phyloP scores from a whole-genome alignment of 2,113 vertebrate genomes.

The Malaclemys terrapin region DNA sequence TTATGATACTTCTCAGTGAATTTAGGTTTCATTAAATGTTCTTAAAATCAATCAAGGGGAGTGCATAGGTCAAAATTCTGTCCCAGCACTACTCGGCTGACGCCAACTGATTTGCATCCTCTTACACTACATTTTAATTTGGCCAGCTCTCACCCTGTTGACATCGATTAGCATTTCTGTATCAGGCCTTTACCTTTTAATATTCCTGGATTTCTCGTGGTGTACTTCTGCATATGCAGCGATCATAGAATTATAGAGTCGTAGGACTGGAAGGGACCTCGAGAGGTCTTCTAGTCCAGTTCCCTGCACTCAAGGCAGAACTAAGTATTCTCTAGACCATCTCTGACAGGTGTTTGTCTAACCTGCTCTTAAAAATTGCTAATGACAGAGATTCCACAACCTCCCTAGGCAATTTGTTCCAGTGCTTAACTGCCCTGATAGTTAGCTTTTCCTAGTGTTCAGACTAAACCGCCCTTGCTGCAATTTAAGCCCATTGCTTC shows the following conservation, averaged over 20 bases:
- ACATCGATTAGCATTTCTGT: too few species aligned
- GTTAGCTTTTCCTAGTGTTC: background rate
- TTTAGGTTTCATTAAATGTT: background rate
- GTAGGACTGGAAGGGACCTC: too few species aligned
- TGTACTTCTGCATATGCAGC: background rate
- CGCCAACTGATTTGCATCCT: background rate
- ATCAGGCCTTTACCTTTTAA: fast-evolving
- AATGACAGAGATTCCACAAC: background rate
- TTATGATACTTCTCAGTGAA: background rate
- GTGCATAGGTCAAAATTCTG: background rate
- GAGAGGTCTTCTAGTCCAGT: too few species aligned
- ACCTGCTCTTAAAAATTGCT: background rate
- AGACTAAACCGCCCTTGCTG: background rate
- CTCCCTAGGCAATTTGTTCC: background rate
- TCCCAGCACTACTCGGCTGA: background rate
- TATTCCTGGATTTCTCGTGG: background rate
- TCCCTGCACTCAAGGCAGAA: too few species aligned
- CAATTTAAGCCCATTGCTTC: background rate
- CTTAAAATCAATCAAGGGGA: background rate
- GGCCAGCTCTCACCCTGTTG: background rate
- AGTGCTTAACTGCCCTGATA: background rate
- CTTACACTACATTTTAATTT: fast-evolving
- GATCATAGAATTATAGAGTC: fast-evolving
- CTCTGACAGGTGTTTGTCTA: background rate
- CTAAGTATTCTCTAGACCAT: background rate